Evolutionary conservation across 2,888 invertebrate species (phyloP).

Genomic region (Fragum fragum): DNA sequence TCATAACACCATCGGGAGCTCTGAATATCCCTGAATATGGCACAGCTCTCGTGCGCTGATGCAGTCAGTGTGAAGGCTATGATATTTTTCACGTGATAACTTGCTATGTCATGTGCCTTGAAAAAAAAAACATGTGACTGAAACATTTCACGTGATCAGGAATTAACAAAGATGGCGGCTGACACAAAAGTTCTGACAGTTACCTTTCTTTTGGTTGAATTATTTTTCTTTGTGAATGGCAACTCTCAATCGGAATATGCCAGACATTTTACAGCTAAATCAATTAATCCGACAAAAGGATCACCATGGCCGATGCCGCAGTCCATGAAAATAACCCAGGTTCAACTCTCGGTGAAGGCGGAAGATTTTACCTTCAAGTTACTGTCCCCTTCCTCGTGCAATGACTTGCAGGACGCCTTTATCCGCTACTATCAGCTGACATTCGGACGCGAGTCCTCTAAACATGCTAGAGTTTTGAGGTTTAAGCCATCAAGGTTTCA

Average conservation of each 20-base stretch:
- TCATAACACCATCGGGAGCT: too few relatives aligned
- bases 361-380: slow-evolving; percentile 66
- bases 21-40: too few relatives aligned
- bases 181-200: background rate
- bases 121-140: background rate
- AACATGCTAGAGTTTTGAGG: slow-evolving; percentile 11
- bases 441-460: slow-evolving; percentile 69
- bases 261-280: background rate
- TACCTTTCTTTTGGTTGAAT: background rate
- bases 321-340: slow-evolving; percentile 44
- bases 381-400: slow-evolving; percentile 87
- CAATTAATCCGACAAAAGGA: slow-evolving; percentile 56
- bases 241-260: background rate
- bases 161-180: background rate
- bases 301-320: slow-evolving; percentile 73
- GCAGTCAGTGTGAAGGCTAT: too few relatives aligned
- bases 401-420: slow-evolving; percentile 88
- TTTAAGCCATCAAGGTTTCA: slow-evolving; percentile 42
- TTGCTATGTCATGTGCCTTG: background rate
- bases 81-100: too few relatives aligned
- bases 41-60: too few relatives aligned
- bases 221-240: background rate
- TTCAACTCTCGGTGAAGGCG: slow-evolving; percentile 52
- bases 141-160: background rate
- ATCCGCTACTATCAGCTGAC: slow-evolving; percentile 88